Conservation (phyloP, 2,888 invertebrate species). For the Tetragnatha montana region DNA sequence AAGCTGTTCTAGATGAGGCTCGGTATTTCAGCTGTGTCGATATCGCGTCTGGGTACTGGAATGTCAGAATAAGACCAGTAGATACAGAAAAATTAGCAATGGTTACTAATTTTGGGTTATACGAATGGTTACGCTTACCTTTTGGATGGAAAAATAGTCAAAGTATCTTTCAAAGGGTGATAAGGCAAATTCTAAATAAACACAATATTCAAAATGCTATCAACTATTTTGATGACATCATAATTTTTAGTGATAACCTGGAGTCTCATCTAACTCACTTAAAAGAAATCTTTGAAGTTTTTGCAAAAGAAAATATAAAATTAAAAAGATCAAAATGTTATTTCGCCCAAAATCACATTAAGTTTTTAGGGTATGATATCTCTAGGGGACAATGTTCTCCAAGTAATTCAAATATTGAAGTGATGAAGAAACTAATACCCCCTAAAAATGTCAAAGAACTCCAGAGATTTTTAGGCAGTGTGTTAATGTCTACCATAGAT, state of each 20-base stretch:
- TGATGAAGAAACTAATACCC: not conserved
- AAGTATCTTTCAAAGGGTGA: not conserved
- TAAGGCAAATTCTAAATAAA: not conserved
- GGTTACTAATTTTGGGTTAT: not conserved
- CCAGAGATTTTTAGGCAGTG: not conserved
- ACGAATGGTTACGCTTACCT: not conserved
- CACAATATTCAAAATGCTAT: not conserved
- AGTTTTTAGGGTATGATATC: not conserved
- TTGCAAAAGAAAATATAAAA: not conserved
- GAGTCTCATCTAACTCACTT: not conserved
- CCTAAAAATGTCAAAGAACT: not conserved
- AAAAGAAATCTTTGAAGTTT: not conserved
- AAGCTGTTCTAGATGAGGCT: too few relatives aligned
- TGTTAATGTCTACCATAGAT: constrained; percentile 5
- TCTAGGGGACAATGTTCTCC: not conserved
- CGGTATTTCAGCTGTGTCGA: too few relatives aligned
- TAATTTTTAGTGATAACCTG: not conserved
- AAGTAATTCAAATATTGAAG: not conserved
- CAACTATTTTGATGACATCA: too few relatives aligned
- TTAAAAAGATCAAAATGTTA: not conserved
- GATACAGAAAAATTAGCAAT: not conserved
- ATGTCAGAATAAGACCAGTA: not conserved
- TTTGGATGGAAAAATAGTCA: not conserved
- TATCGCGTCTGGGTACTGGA: not conserved
- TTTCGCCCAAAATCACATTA: not conserved